These are phyloP conservation scores for Rhinoraja longicauda DNA, from an alignment of 2,797 vertebrate species.

Conservation along the genomic window DNA sequence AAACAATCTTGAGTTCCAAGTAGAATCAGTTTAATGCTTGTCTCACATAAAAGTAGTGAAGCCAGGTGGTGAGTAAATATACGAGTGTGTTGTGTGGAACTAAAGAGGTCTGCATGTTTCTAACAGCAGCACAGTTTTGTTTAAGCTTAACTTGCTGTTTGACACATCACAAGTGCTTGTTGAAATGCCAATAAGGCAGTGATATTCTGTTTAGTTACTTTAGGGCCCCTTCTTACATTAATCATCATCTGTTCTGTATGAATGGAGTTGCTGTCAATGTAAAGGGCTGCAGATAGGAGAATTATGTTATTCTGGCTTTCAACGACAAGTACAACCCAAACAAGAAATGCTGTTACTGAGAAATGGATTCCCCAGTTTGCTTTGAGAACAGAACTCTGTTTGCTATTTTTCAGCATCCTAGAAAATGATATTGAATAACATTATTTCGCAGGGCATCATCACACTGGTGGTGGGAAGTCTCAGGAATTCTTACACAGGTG, in stretches of 20 bases:
- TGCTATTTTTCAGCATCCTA: conserved; percentile 7
- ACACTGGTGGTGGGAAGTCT: not conserved
- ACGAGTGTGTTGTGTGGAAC: conserved; percentile 73
- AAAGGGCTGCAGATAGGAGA: not conserved
- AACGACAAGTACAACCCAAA: not conserved
- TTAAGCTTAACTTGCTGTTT: conserved; percentile 31
- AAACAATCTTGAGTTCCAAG: conserved; percentile 90
- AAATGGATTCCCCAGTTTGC: conserved; percentile 22
- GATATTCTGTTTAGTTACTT: not conserved
- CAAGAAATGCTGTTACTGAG: not conserved
- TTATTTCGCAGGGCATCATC: conserved; percentile 21
- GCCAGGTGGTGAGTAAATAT: conserved; percentile 79
- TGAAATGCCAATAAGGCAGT: not conserved
- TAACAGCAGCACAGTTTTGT: conserved; percentile 48
- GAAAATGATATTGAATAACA: conserved; percentile 34
- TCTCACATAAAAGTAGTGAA: conserved; percentile 74
- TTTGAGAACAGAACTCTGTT: conserved; percentile 22
- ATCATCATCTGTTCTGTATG: conserved; percentile 16
- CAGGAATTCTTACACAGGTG: conserved; percentile 23
- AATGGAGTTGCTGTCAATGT: not conserved
- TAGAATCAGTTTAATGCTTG: conserved; percentile 82
- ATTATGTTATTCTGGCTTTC: not conserved
- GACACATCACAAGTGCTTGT: not conserved
- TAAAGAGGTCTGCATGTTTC: conserved; percentile 82
- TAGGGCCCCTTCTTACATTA: not conserved